phyloP scores from a whole-genome alignment of 2,113 vertebrate genomes.

The Vireo altiloquus region DNA sequence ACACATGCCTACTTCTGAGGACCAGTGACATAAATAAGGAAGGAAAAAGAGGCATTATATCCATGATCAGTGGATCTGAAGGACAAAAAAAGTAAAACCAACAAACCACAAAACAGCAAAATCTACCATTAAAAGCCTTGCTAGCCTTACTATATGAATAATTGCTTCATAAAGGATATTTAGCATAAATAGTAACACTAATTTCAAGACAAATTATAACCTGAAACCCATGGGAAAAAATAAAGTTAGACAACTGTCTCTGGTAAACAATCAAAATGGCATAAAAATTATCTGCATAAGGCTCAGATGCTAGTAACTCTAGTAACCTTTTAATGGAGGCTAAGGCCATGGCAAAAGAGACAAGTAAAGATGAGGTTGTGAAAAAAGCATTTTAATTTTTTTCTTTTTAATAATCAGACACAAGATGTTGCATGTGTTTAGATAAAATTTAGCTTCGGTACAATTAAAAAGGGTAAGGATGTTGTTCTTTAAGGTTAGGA shows the following conservation, averaged over 20 bases:
- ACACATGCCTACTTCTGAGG: not conserved
- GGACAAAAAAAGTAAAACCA: not conserved
- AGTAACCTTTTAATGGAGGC: not conserved
- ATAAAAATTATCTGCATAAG: not conserved
- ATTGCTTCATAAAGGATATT: not conserved
- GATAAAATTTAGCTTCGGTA: not conserved
- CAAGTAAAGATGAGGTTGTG: not conserved
- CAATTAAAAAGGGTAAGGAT: not conserved
- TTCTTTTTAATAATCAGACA: not conserved
- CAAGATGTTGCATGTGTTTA: not conserved
- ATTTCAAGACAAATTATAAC: not conserved
- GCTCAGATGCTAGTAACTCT: not conserved
- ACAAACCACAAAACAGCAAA: fast-evolving
- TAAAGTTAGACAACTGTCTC: not conserved
- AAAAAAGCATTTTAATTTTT: not conserved
- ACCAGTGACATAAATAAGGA: not conserved
- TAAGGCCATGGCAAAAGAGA: not conserved
- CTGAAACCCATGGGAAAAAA: not conserved
- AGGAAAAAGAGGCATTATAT: not conserved
- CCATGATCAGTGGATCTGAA: not conserved
- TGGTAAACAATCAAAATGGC: not conserved
- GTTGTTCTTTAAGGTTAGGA: not conserved
- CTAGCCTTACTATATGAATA: not conserved
- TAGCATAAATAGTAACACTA: not conserved
- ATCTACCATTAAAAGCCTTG: not conserved